Evolutionary conservation across 2,888 invertebrate species (phyloP).

Genomic region (Brachyptera putata): DNA sequence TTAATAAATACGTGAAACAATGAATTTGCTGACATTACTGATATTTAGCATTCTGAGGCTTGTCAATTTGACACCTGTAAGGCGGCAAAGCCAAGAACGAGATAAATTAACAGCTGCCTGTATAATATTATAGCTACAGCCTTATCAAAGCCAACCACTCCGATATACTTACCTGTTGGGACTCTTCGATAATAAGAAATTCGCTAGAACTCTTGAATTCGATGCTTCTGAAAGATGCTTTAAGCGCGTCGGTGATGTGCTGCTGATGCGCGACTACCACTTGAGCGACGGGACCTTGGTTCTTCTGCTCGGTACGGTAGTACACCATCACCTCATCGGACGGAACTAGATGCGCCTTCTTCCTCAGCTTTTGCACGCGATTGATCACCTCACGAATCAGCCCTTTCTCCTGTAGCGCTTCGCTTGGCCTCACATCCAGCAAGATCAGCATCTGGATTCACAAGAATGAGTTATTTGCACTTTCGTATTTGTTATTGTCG

Average conservation of each 20-base stretch:
- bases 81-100: no score
- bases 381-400: slow-evolving; percentile 93
- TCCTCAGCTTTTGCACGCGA: slow-evolving; percentile 91
- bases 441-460: slow-evolving; percentile 65
- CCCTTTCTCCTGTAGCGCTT: slow-evolving; percentile 90
- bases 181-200: slow-evolving; percentile 63
- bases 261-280: slow-evolving; percentile 66
- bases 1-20: no score
- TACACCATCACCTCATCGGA: slow-evolving; percentile 84
- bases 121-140: no score
- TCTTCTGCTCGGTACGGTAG: slow-evolving; percentile 58
- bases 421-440: slow-evolving; percentile 83
- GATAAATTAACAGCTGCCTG: no score
- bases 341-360: slow-evolving; percentile 89
- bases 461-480: no score
- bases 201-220: slow-evolving; percentile 49
- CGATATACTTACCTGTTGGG: no score
- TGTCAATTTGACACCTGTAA: no score
- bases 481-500: no score
- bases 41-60: no score
- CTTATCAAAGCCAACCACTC: no score
- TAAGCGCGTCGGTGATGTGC: slow-evolving; percentile 78
- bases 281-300: slow-evolving; percentile 59
- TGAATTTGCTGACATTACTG: no score
- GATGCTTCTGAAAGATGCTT: slow-evolving; percentile 64